phyloP scores from a whole-genome alignment of 1,140 invertebrate species.

The Brachionus angularis region DNA sequence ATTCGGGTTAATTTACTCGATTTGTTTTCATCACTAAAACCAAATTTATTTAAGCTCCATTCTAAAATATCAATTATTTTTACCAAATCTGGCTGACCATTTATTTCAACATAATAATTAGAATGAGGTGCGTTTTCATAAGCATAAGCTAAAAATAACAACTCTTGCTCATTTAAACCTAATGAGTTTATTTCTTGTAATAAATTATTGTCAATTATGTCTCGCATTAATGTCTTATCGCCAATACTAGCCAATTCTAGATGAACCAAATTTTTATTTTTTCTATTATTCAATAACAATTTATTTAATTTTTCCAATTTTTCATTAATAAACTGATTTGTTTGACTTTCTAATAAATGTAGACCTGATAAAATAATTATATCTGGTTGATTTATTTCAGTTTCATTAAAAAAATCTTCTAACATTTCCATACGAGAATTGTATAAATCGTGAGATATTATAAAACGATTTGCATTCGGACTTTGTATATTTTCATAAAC shows the following conservation, averaged over 20 bases:
- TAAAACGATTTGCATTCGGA: constrained; percentile 59
- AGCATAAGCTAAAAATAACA: constrained; percentile 40
- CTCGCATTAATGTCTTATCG: constrained; percentile 52
- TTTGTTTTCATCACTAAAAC: constrained; percentile 50
- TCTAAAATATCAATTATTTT: constrained; percentile 59
- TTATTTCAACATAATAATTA: constrained; percentile 22
- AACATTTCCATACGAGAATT: constrained; percentile 53
- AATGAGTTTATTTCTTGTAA: constrained; percentile 31
- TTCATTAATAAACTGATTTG: constrained; percentile 48
- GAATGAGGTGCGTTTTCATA: background rate
- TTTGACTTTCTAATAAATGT: constrained; percentile 57
- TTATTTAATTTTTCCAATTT: constrained; percentile 53
- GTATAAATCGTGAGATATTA: constrained; percentile 58
- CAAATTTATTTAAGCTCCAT: constrained; percentile 57
- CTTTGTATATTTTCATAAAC: constrained; percentile 53
- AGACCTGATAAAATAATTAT: constrained; percentile 58
- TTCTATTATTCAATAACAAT: constrained; percentile 50
- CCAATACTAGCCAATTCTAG: constrained; percentile 60
- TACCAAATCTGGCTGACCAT: constrained; percentile 12
- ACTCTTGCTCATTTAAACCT: constrained; percentile 45
- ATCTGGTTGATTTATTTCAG: constrained; percentile 54
- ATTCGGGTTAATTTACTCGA: constrained; percentile 56
- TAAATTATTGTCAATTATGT: constrained; percentile 50
- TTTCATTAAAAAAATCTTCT: constrained; percentile 58
- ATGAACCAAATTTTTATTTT: constrained; percentile 56